Percentiles rank a stretch among this genome's conserved stretches.
phyloP scores from a whole-genome alignment of 1,140 invertebrate species.

The Lepidostoma basale region DNA sequence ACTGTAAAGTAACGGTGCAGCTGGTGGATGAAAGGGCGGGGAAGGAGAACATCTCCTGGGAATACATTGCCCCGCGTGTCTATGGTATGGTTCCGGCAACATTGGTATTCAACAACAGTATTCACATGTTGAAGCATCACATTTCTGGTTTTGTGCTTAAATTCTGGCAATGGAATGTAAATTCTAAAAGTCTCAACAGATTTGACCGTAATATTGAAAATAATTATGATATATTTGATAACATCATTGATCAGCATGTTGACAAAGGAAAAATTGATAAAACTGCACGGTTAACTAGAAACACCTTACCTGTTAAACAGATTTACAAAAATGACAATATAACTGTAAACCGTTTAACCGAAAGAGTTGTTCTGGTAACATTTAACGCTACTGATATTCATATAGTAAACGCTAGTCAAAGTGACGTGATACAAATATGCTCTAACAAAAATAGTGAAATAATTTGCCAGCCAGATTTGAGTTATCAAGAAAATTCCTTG shows the following conservation, averaged over 20 bases:
- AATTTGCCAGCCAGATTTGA: slow-evolving; percentile 74
- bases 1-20: slow-evolving; percentile 67
- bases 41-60: slow-evolving; percentile 61
- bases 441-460: slow-evolving; percentile 58
- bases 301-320: neutral
- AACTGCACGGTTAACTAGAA: slow-evolving; percentile 49
- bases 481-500: slow-evolving; percentile 71
- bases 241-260: slow-evolving; percentile 50
- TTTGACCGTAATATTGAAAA: slow-evolving; percentile 56
- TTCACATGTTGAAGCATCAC: slow-evolving; percentile 58
- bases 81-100: slow-evolving; percentile 71
- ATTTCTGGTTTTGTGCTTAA: slow-evolving; percentile 77
- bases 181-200: slow-evolving; percentile 57
- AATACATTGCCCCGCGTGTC: slow-evolving; percentile 64
- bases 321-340: slow-evolving; percentile 49
- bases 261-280: slow-evolving; percentile 53
- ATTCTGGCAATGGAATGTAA: slow-evolving; percentile 75
- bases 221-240: slow-evolving; percentile 54
- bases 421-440: slow-evolving; percentile 75
- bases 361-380: slow-evolving; percentile 75
- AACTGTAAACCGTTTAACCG: slow-evolving; percentile 65
- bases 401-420: slow-evolving; percentile 76
- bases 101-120: slow-evolving; percentile 60
- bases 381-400: slow-evolving; percentile 74
- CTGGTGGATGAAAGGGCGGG: slow-evolving; percentile 63